Evolutionary conservation across 2,888 invertebrate genomes (phyloP).

Genomic region (Heterodera filipjevi): DNA sequence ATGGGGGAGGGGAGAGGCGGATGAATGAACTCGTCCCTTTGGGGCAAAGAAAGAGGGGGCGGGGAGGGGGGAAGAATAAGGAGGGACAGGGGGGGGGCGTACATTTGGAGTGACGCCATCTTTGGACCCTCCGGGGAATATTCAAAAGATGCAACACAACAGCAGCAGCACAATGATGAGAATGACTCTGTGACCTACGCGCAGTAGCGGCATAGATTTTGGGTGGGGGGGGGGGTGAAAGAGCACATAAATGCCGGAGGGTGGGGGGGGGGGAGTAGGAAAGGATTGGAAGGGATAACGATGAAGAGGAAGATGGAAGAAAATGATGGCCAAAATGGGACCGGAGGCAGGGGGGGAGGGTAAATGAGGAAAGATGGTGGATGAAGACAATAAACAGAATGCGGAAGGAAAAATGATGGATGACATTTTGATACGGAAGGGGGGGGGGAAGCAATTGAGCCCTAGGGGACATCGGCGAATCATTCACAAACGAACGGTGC

Average conservation of each 20-base stretch:
- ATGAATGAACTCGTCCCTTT: conserved; percentile 1
- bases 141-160: conserved; percentile 8
- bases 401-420: neutral
- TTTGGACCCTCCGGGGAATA: neutral
- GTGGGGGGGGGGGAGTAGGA: neutral
- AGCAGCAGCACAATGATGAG: neutral
- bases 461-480: neutral
- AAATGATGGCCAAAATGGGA: conserved; percentile 3
- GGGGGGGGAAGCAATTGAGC: neutral
- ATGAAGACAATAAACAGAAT: conserved; percentile 7
- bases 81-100: neutral
- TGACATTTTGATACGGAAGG: too few relatives aligned
- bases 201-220: neutral
- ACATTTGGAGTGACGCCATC: neutral
- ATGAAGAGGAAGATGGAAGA: neutral
- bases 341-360: too few relatives aligned
- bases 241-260: neutral
- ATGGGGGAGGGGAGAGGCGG: neutral
- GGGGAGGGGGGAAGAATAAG: neutral
- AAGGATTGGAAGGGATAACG: neutral
- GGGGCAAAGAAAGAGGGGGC: neutral
- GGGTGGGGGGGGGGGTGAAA: neutral
- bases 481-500: neutral
- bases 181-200: neutral
- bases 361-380: neutral